Evolutionary conservation across 2,888 invertebrate genomes (phyloP).

Genomic region (Amaurobius ferox): DNA sequence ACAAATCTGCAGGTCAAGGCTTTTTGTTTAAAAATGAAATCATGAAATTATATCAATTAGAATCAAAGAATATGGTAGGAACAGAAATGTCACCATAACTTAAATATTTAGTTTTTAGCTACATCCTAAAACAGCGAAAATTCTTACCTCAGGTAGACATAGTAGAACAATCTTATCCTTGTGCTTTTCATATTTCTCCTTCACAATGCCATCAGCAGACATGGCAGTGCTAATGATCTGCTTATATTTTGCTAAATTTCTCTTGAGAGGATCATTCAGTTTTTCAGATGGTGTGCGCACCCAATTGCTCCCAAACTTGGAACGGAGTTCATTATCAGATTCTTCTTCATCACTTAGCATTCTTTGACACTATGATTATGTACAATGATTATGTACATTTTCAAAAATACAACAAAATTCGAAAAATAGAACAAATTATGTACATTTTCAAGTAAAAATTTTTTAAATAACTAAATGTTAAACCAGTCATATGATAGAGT

Average conservation of each 20-base stretch:
- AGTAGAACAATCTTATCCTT: slow-evolving; percentile 88
- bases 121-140: too few relatives aligned
- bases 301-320: slow-evolving; percentile 96
- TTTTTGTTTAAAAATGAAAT: too few relatives aligned
- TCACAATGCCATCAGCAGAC: slow-evolving; percentile 87
- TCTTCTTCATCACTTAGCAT: slow-evolving; percentile 93
- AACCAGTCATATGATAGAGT: too few relatives aligned
- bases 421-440: neutral
- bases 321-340: slow-evolving; percentile 90
- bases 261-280: slow-evolving; percentile 91
- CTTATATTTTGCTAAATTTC: slow-evolving; percentile 94
- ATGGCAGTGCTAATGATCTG: slow-evolving; percentile 93
- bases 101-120: too few relatives aligned
- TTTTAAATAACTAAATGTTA: neutral
- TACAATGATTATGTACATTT: neutral
- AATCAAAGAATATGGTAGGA: too few relatives aligned
- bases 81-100: too few relatives aligned
- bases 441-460: neutral
- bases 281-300: slow-evolving; percentile 90
- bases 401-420: neutral
- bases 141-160: slow-evolving; percentile 81
- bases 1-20: too few relatives aligned
- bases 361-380: slow-evolving; percentile 83
- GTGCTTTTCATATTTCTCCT: slow-evolving; percentile 89
- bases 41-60: too few relatives aligned